Conservation (phyloP, 1,140 invertebrate genomes). For the Lasioglossum albipes region DNA sequence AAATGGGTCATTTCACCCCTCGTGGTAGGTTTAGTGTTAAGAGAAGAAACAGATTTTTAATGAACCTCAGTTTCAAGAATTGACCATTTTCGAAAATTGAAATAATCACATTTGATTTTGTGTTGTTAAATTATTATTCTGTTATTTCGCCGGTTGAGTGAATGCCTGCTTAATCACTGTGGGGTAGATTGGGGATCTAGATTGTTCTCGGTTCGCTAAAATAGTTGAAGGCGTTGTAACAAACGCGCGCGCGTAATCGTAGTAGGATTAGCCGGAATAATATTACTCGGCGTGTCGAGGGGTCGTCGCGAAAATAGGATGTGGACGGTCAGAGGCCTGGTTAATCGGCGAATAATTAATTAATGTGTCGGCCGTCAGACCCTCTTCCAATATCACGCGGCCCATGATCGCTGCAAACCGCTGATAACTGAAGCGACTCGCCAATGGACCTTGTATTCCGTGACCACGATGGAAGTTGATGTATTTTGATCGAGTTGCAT, state of each 20-base stretch:
- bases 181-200: neutral
- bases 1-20: too few relatives aligned
- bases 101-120: too few relatives aligned
- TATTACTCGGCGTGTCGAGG: slow-evolving; percentile 14
- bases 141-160: too few relatives aligned
- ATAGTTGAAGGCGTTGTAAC: too few relatives aligned
- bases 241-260: too few relatives aligned
- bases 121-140: too few relatives aligned
- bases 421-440: slow-evolving; percentile 66
- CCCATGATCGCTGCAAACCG: slow-evolving; percentile 53
- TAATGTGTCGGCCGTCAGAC: slow-evolving; percentile 54
- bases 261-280: slow-evolving; percentile 18
- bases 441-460: slow-evolving; percentile 34
- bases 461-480: slow-evolving; percentile 7
- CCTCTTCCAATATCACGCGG: slow-evolving; percentile 55
- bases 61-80: too few relatives aligned
- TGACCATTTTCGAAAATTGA: too few relatives aligned
- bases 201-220: neutral
- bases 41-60: too few relatives aligned
- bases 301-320: slow-evolving; percentile 54
- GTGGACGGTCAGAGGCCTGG: slow-evolving; percentile 46
- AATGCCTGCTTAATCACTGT: too few relatives aligned
- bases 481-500: slow-evolving; percentile 11
- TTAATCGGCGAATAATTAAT: slow-evolving; percentile 64
- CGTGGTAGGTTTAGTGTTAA: too few relatives aligned